Evolutionary conservation across 2,888 invertebrate species (phyloP), one percentile per base, ranked within the genome.

Genomic region (Idaea dimidiata): DNA sequence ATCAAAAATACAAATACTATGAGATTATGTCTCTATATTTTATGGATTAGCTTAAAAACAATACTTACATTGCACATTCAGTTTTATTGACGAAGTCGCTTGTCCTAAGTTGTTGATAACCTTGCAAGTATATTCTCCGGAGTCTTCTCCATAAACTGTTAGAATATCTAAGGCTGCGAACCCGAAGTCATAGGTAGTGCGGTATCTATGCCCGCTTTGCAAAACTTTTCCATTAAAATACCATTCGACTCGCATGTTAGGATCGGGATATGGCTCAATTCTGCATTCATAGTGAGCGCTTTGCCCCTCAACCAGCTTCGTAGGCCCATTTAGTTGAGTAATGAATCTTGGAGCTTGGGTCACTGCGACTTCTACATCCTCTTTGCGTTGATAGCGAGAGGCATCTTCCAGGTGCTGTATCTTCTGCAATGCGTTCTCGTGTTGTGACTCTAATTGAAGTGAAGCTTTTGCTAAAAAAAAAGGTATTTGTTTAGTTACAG

Each of bases 101-200:
- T 96, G 95, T 72, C 98, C 98, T 68, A 97, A 91, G 73, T 95
- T 95, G 84, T 98, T 98, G 61, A 96, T 97, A 59, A 97, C 97
- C 79, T 95, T 95, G 87, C 97, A 97, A 16, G 96, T 97, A 79
- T 98, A 98, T 84, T 97, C 97, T 61, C 99, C 99, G 69, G 97
- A 96, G 85, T 99, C 99, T 91, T 98, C 98, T 17, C 96, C 96
- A 78, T 98, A 97, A 1, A 98, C 98, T 56, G 97, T 97, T 32
- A 98, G 93, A 66, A 99, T 97, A 84, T 99, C 99, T 68, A 99
- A 94, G 61, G 99, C 97, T 63, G 98, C 98, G 87, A 98, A 99
- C 58, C 99, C 99, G 85, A 99, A 99, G 84, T 99, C 99, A 80
- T 97, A 97, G 59, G 98, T 96, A 59, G 98, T 98, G 79, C 98